A percentile compares a stretch with the other conserved stretches of the same genome.
Evolutionary conservation across 2,888 invertebrate species (phyloP).

Genomic region (Pyrocoelia pectoralis): DNA sequence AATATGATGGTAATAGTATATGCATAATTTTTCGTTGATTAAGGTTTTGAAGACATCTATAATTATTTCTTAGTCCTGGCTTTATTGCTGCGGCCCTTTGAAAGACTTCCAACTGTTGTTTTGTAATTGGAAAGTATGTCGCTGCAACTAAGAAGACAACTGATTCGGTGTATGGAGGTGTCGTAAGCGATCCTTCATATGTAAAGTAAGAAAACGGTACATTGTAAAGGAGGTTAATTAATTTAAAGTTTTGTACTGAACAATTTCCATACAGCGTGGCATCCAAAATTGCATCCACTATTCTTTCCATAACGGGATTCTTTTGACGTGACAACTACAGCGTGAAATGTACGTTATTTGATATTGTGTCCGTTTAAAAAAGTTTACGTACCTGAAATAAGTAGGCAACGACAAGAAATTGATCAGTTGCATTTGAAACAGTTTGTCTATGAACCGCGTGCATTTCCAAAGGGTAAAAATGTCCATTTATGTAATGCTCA

Average conservation of each 20-base stretch:
- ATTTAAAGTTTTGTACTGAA: conserved; percentile 1
- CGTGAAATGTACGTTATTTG: background rate
- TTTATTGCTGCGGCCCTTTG: background rate
- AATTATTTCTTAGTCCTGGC: background rate
- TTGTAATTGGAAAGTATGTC: background rate
- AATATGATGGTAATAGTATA: background rate
- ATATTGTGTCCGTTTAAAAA: no score
- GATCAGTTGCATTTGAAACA: background rate
- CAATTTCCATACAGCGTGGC: background rate
- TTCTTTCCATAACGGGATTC: background rate
- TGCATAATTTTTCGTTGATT: background rate
- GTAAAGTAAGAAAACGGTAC: conserved; percentile 3
- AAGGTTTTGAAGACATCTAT: conserved; percentile 2
- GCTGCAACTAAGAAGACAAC: conserved; percentile 11
- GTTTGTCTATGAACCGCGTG: conserved; percentile 14
- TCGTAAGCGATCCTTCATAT: conserved; percentile 19
- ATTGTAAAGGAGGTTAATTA: background rate
- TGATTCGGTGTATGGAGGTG: conserved; percentile 13
- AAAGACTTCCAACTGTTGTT: conserved; percentile 6
- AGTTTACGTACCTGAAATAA: conserved; percentile 11
- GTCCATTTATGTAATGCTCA: conserved; percentile 14
- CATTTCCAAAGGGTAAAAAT: conserved; percentile 16
- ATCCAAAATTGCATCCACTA: background rate
- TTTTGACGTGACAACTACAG: background rate
- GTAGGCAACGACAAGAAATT: conserved; percentile 4